Evolutionary conservation across 92 coral and sea anemone species (phyloP).

Genomic region (Virgularia gustaviana): DNA sequence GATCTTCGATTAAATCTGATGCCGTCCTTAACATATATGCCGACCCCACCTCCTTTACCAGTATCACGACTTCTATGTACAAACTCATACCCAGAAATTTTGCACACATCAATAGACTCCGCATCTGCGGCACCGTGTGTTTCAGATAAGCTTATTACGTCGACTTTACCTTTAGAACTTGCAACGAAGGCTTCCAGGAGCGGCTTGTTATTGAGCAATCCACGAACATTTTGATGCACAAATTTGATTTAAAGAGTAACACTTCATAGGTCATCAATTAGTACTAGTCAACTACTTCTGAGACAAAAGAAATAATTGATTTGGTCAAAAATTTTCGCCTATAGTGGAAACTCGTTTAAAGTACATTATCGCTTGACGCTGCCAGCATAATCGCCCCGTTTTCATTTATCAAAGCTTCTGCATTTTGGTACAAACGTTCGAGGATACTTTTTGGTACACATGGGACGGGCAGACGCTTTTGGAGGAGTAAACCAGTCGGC

Average conservation of each 20-base stretch:
- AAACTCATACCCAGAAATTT: background rate
- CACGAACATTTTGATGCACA: conserved; percentile 6
- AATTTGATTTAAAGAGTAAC: no score
- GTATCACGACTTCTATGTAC: conserved; percentile 1
- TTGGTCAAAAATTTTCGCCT: no score
- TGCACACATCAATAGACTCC: background rate
- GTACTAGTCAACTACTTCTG: no score
- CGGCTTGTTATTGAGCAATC: background rate
- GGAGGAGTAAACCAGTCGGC: background rate
- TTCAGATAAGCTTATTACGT: background rate
- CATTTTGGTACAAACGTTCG: background rate
- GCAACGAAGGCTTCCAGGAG: conserved; percentile 1
- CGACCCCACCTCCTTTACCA: conserved; percentile 7
- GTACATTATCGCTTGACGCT: conserved; percentile 33
- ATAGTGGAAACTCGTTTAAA: no score
- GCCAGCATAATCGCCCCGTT: conserved; percentile 36
- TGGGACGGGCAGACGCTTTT: conserved; percentile 17
- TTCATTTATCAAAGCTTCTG: conserved; percentile 36
- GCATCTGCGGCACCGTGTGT: background rate
- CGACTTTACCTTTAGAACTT: background rate
- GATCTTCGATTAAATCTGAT: background rate
- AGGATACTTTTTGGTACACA: conserved; percentile 30
- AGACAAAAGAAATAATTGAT: no score
- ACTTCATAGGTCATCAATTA: no score
- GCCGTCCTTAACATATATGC: conserved; percentile 9